Conservation (phyloP, 2,113 vertebrate genomes). For the Leptobrachium leishanense region DNA sequence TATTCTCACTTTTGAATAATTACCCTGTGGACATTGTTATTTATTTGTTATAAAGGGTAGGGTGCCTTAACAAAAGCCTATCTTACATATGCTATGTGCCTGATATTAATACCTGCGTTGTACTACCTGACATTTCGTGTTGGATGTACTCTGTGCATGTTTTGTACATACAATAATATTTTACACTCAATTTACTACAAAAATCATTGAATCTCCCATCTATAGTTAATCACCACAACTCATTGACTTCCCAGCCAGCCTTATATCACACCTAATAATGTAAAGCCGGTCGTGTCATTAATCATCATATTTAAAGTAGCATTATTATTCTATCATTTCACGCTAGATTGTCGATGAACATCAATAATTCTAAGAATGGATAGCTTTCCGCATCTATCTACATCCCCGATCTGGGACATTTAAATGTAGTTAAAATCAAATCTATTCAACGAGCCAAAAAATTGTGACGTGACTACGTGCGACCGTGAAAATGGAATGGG, state of each 20-base stretch:
- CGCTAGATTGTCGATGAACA: background rate
- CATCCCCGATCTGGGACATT: background rate
- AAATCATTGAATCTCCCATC: background rate
- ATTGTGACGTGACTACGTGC: no score
- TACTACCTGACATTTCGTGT: no score
- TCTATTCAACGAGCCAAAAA: background rate
- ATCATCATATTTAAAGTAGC: background rate
- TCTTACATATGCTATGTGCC: no score
- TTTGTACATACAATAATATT: no score
- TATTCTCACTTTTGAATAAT: no score
- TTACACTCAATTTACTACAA: no score
- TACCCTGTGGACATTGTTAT: no score
- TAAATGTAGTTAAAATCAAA: background rate
- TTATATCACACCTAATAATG: constrained; percentile 15
- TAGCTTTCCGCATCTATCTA: background rate
- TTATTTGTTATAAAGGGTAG: no score
- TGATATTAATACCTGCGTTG: no score
- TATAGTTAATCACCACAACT: constrained; percentile 12
- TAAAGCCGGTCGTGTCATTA: background rate
- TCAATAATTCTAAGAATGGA: constrained; percentile 3
- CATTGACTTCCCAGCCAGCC: constrained; percentile 6
- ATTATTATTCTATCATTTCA: constrained; percentile 32
- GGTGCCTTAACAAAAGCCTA: no score
- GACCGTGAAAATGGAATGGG: no score
- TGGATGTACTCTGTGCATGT: no score